A percentile compares a stretch with the other conserved stretches of the same genome.
Conservation (phyloP, 2,888 invertebrate species). For the Entomobrya proxima region DNA sequence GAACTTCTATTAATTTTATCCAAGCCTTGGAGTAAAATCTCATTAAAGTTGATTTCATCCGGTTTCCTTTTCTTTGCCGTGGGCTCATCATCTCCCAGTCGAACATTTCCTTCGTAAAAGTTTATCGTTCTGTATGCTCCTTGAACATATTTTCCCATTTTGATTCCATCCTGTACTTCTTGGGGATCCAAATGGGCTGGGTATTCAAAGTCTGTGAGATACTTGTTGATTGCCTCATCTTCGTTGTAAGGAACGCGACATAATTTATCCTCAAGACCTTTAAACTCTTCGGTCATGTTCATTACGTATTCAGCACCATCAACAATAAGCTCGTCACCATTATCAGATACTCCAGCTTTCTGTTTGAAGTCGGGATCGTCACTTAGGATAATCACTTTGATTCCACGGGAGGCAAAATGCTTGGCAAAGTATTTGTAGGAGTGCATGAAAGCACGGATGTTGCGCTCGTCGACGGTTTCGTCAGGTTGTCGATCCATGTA, state of each 20-base stretch:
- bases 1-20: constrained; percentile 93
- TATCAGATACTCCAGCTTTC: constrained; percentile 13
- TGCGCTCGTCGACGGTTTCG: constrained; percentile 92
- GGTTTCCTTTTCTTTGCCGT: constrained; percentile 35
- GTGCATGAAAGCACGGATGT: constrained; percentile 88
- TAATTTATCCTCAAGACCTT: constrained; percentile 73
- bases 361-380: constrained; percentile 72
- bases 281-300: constrained; percentile 68
- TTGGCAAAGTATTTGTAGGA: constrained; percentile 67
- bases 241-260: constrained; percentile 74
- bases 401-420: constrained; percentile 64
- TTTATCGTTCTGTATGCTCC: constrained; percentile 73
- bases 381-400: constrained; percentile 71
- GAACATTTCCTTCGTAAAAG: constrained; percentile 74
- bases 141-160: constrained; percentile 71
- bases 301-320: constrained; percentile 71
- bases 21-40: constrained; percentile 88
- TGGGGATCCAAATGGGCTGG: constrained; percentile 70
- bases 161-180: constrained; percentile 71
- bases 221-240: constrained; percentile 71
- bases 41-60: constrained; percentile 60
- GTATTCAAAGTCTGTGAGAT: constrained; percentile 66
- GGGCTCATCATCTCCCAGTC: constrained; percentile 60
- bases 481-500: constrained; percentile 88
- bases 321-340: constrained; percentile 3